Evolutionary conservation across 2,888 invertebrate species (phyloP), one percentile per base, ranked within the genome.

Genomic region (Lysandra bellargus): DNA sequence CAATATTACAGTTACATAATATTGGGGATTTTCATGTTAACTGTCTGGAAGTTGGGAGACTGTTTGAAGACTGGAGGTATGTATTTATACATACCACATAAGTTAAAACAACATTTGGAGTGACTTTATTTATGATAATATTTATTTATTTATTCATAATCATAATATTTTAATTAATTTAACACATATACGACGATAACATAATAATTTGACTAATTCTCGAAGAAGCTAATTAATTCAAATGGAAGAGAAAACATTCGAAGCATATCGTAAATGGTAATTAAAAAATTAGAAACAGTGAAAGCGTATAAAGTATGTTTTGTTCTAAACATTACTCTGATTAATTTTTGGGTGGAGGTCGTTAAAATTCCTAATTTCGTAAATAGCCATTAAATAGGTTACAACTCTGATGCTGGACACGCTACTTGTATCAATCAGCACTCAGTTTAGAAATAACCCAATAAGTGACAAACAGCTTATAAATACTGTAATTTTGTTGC

Each of bases 261-360:
- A 57, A 76, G 30, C 53, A 49, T 75, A 57, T 76, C 6, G 17
- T 57, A 76, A 7, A 57, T 76, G 37, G 69, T 64, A 75, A 74
- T 78, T 75, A 60, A 81, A 69, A 79, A 79, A 79, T 81, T 80
- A 80, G 78, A 79, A 60, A 60, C 78, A 78, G 81, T 80, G 81
- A 81, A 82, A 80, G 81, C 78, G 61, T 30, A 77, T 76, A 81
- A 76, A 23, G 23, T 23, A 7, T 57, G 33, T 76, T 76, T 57
- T 76, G 74, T 40, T 74, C 44, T 74, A 3, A 44, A 44, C 74
- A 44, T 44, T 74, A 44, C 40, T n/a, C 23, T 12, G 44, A 23
- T 9, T 23, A 23, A 44, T 74, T 40, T 73, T 23, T 44, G 74
- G n/a, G 40, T 30, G 44, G 75, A 23, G 75, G 61, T 61, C 40